These are phyloP conservation scores for Sussaba pulchella DNA, from an alignment of 2,888 invertebrate species.

Conservation along the genomic window DNA sequence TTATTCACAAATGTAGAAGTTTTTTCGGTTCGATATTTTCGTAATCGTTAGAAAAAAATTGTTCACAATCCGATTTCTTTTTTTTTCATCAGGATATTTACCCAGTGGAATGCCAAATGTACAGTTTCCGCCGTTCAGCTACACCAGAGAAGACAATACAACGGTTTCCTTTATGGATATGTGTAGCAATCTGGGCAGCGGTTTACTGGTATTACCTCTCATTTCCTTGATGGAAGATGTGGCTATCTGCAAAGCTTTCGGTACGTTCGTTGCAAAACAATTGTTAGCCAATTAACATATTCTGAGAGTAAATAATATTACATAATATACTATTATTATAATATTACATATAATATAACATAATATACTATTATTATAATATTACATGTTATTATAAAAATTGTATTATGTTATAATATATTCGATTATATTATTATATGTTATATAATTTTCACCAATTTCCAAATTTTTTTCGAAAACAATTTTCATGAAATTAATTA, in stretches of 20 bases:
- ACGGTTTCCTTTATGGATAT: conserved; percentile 89
- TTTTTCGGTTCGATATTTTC: too few relatives aligned
- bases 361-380: neutral
- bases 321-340: too few relatives aligned
- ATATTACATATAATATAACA: too few relatives aligned
- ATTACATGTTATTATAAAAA: neutral
- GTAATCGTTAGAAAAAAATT: too few relatives aligned
- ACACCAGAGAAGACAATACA: conserved; percentile 87
- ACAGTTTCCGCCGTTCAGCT: conserved; percentile 89
- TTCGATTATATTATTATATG: neutral
- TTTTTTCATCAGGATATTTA: conserved; percentile 86
- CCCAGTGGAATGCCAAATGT: conserved; percentile 91
- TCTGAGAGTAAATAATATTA: too few relatives aligned
- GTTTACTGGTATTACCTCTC: conserved; percentile 93
- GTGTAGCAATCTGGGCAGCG: conserved; percentile 92
- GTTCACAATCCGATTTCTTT: too few relatives aligned
- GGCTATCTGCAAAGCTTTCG: conserved; percentile 97
- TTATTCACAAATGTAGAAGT: too few relatives aligned
- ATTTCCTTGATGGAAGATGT: conserved; percentile 96
- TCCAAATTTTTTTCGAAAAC: neutral
- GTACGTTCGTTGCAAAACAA: conserved; percentile 85
- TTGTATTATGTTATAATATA: neutral
- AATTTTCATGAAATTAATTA: neutral
- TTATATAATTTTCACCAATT: neutral
- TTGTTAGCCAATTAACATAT: too few relatives aligned